These are phyloP conservation scores for Brachionus asplanchnoidis DNA, from an alignment of 1,140 invertebrate species.

Conservation along the genomic window DNA sequence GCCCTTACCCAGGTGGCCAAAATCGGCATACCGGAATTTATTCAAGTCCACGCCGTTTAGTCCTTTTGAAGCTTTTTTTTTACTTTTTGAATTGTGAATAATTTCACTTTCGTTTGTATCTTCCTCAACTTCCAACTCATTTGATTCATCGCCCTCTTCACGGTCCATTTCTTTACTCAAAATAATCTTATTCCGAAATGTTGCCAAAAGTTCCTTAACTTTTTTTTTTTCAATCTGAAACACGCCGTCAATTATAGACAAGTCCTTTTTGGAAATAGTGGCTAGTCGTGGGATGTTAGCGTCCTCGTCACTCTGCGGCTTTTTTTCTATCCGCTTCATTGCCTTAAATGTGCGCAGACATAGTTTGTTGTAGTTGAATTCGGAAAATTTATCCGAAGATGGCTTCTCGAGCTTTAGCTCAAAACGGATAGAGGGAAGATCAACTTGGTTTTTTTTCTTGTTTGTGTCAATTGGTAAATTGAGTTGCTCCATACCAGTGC, in stretches of 20 bases:
- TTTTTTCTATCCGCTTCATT: background rate
- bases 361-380: conserved; percentile 22
- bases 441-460: conserved; percentile 13
- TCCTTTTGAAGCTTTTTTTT: background rate
- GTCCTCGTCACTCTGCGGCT: background rate
- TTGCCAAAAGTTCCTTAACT: background rate
- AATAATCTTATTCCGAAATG: conserved; percentile 23
- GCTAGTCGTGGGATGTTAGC: background rate
- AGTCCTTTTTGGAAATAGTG: background rate
- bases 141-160: conserved; percentile 6
- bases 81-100: background rate
- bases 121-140: background rate
- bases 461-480: conserved; percentile 22
- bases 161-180: conserved; percentile 35
- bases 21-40: background rate
- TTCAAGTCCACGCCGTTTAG: background rate
- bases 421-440: conserved; percentile 22
- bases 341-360: background rate
- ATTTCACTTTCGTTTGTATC: background rate
- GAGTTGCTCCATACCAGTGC: background rate
- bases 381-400: conserved; percentile 22
- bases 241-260: background rate
- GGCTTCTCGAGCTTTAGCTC: conserved; percentile 17
- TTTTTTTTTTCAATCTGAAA: conserved; percentile 9
- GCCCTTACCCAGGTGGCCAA: conserved; percentile 21